These are phyloP conservation scores for Reinhardtius hippoglossoides DNA, from an alignment of 2,113 vertebrate genomes.

Conservation along the genomic window DNA sequence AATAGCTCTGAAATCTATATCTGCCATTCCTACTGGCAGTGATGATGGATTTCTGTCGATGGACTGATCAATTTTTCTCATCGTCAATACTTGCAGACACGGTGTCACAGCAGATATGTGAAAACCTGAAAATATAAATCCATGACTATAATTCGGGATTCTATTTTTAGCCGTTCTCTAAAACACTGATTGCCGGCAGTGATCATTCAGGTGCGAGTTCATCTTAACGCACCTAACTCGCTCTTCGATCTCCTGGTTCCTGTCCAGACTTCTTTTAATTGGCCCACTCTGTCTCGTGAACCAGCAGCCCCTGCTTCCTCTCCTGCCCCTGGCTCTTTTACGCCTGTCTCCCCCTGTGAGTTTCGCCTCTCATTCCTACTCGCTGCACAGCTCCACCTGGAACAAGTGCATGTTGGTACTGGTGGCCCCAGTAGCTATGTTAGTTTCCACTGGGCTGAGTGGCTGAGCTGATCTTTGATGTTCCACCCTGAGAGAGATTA, in stretches of 20 bases:
- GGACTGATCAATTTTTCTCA: no score
- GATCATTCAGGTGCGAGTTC: neutral
- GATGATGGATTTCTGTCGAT: no score
- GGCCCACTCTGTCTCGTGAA: slow-evolving; percentile 6
- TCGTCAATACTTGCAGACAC: no score
- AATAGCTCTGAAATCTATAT: no score
- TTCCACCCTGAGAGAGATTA: slow-evolving; percentile 71
- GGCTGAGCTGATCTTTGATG: slow-evolving; percentile 86
- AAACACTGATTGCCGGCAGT: neutral
- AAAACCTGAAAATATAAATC: no score
- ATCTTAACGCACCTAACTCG: neutral
- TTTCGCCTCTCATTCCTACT: slow-evolving; percentile 12
- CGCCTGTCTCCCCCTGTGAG: neutral
- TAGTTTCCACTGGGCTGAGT: slow-evolving; percentile 59
- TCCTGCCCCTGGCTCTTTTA: neutral
- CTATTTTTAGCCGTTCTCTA: neutral
- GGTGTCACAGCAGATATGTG: no score
- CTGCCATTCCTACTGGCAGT: no score
- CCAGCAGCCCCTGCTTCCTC: slow-evolving; percentile 4
- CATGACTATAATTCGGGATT: no score
- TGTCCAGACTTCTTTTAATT: slow-evolving; percentile 31
- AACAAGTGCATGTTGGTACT: slow-evolving; percentile 85
- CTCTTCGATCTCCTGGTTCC: neutral
- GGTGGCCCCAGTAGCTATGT: slow-evolving; percentile 90
- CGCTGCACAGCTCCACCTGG: slow-evolving; percentile 47